Evolutionary conservation across 2,113 vertebrate genomes (phyloP).

Genomic region (Etheostoma spectabile): DNA sequence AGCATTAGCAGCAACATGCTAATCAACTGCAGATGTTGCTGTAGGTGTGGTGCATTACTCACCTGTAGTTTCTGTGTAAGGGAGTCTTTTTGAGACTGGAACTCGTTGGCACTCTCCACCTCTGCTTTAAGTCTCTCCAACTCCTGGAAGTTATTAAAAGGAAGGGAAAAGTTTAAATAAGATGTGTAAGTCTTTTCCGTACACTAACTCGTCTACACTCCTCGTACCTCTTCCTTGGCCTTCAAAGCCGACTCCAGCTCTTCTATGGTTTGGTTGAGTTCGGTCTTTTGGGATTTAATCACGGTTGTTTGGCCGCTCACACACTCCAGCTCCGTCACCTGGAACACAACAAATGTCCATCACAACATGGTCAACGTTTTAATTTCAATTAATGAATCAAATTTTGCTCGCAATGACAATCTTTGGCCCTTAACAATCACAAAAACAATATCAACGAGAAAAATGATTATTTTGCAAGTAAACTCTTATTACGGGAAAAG

Average conservation of each 20-base stretch:
- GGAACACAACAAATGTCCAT: slow-evolving; percentile 35
- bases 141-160: slow-evolving; percentile 83
- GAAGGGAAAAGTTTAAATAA: not conserved
- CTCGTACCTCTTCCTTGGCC: slow-evolving; percentile 93
- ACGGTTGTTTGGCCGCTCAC: slow-evolving; percentile 94
- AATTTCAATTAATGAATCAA: no score
- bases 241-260: slow-evolving; percentile 91
- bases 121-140: slow-evolving; percentile 94
- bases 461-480: no score
- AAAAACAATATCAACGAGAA: no score
- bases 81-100: slow-evolving; percentile 91
- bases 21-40: not conserved
- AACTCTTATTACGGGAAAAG: no score
- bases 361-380: not conserved
- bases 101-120: slow-evolving; percentile 91
- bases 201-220: not conserved
- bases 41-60: not conserved
- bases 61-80: slow-evolving; percentile 93
- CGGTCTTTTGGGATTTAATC: slow-evolving; percentile 94
- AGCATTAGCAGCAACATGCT: not conserved
- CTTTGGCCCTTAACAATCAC: no score
- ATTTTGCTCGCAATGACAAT: no score
- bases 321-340: slow-evolving; percentile 98
- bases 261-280: slow-evolving; percentile 96
- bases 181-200: not conserved